phyloP scores from a whole-genome alignment of 1,140 invertebrate genomes.

The Drosophila ironensis region DNA sequence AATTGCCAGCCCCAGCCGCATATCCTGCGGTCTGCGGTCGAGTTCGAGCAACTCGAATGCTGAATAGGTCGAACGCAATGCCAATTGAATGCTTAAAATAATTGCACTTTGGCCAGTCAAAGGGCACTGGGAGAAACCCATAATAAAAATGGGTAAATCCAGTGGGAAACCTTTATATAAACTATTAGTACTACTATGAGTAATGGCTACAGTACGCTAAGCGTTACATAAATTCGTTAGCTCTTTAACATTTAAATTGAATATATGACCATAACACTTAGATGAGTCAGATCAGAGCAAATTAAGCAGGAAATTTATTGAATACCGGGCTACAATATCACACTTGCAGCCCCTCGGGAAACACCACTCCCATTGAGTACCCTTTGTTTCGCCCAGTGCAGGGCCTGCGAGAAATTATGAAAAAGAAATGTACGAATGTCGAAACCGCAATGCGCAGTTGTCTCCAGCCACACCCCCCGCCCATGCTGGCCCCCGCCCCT shows the following conservation, averaged over 20 bases:
- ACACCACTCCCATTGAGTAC: no score
- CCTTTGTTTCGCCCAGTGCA: background rate
- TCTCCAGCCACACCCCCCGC: constrained; percentile 26
- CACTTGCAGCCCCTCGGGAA: no score
- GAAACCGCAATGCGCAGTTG: constrained; percentile 78
- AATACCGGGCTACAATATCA: no score
- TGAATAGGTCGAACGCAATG: constrained; percentile 37
- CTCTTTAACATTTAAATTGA: no score
- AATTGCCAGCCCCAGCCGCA: constrained; percentile 52
- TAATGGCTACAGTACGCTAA: no score
- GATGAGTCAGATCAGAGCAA: no score
- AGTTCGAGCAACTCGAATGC: constrained; percentile 39
- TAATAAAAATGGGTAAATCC: no score
- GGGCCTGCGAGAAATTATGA: constrained; percentile 13
- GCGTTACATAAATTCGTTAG: no score
- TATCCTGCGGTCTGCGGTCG: constrained; percentile 74
- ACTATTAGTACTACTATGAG: no score
- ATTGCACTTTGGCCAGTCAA: constrained; percentile 49
- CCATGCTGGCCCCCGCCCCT: background rate
- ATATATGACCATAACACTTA: no score
- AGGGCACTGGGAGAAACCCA: background rate
- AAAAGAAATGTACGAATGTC: constrained; percentile 59
- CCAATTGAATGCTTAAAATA: constrained; percentile 78
- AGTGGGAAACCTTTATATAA: background rate
- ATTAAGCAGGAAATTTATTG: no score